Evolutionary conservation across 2,113 vertebrate species (phyloP), one percentile per base, ranked within the genome.

Genomic region (Pseudorhombus dupliciocellatus): DNA sequence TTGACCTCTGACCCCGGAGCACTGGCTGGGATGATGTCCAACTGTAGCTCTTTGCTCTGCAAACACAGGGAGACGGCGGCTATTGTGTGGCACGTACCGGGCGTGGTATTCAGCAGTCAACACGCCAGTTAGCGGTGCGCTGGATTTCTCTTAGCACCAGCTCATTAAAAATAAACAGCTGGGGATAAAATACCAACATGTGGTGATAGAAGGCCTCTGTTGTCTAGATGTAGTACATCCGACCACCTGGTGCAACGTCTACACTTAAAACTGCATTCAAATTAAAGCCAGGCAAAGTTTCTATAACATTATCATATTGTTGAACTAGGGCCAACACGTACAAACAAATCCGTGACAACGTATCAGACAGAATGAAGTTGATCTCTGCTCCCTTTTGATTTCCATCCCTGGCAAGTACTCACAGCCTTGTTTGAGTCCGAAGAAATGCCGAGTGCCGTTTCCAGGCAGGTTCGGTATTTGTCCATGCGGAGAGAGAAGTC

Each of bases 401-500:
- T 31, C 18, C 16, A 50, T 65, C 6, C 53, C 3, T 10, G 30
- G 20, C 31, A 21, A 58, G 24, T 56, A 94, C 94, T 95, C 92
- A 99, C 98, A 79, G 97, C 96, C 92, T 99, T 99, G 94, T 96
- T 99, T 84, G 97, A 98, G 91, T 99, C 98, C 0, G 96, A 98
- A 62, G 96, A 97, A 86, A 99, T 99, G 87, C 98, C 98, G n/a
- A 98, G 93, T 26, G 97, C 97, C 77, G 97, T 96, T 92, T 99
- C 98, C 91, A 99, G 92, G 89, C 95, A 96, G 81, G 94, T 96
- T 87, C 98, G 94, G 91, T 99, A 97, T 92, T 99, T 99, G 93
- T 98, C 97, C 98, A 99, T 99, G 81, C 98, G 97, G 85, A 98
- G 93, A 82, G 97, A 98, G 89, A 99, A 99, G 91, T 99, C 97